These are phyloP conservation scores for Pogonophryne albipinna DNA, from an alignment of 2,797 vertebrate species.

Conservation along the genomic window DNA sequence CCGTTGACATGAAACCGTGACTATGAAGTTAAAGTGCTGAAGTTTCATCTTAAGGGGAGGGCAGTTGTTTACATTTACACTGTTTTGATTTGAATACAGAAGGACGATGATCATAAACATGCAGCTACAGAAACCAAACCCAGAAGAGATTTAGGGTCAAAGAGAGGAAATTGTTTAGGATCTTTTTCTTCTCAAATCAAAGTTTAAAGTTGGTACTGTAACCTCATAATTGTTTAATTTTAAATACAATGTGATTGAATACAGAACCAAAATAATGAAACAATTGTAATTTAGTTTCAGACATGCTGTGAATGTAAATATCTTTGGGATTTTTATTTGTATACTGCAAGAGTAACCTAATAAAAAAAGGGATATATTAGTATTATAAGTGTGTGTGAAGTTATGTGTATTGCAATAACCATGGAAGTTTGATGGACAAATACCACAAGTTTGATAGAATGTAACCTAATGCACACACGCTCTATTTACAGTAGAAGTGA, in stretches of 20 bases:
- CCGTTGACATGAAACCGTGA: constrained; percentile 9
- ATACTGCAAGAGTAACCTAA: too few relatives aligned
- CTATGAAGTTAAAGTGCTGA: constrained; percentile 8
- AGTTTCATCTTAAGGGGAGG: not conserved
- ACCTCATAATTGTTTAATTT: too few relatives aligned
- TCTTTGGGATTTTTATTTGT: not conserved
- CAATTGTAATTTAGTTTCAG: not conserved
- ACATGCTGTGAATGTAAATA: not conserved
- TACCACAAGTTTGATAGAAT: not conserved
- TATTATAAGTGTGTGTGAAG: not conserved
- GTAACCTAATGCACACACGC: not conserved
- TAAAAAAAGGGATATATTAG: too few relatives aligned
- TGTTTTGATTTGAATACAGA: not conserved
- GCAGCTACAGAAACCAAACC: not conserved
- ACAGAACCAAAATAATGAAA: not conserved
- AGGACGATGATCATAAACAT: not conserved
- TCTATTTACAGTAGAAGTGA: constrained; percentile 6
- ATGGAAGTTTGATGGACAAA: not conserved
- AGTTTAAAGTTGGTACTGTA: too few relatives aligned
- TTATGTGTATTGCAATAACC: not conserved
- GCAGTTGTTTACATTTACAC: not conserved
- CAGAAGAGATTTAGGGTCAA: not conserved
- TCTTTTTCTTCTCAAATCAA: too few relatives aligned
- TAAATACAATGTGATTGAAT: not conserved
- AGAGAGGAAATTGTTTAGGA: not conserved